A percentile compares a stretch with the other conserved stretches of the same genome.
Evolutionary conservation across 2,888 invertebrate genomes (phyloP).

Genomic region (Andrena bucephala): DNA sequence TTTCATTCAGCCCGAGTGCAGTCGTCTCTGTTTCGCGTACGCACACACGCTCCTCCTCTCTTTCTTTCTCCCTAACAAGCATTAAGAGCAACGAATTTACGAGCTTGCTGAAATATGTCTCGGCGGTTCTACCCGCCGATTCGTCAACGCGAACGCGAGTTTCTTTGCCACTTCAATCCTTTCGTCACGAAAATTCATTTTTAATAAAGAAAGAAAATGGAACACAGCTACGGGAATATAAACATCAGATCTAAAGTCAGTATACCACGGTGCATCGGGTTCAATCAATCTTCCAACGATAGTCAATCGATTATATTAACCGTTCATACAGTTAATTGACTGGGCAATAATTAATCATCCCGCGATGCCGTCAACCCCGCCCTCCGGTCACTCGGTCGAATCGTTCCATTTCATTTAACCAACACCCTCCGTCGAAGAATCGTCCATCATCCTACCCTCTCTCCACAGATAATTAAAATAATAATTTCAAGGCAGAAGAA

Average conservation of each 20-base stretch:
- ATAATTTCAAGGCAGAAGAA: neutral
- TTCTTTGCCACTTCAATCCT: neutral
- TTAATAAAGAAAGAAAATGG: neutral
- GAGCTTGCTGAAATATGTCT: constrained; percentile 26
- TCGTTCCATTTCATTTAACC: neutral
- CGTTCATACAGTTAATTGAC: neutral
- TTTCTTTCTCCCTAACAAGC: constrained; percentile 17
- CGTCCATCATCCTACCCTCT: neutral
- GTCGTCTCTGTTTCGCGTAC: neutral
- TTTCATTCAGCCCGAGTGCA: constrained; percentile 23
- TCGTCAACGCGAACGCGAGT: neutral
- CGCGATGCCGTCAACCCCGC: neutral
- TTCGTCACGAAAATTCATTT: neutral
- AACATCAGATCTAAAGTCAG: too few relatives aligned
- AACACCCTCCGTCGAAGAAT: neutral
- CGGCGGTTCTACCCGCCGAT: constrained; percentile 1
- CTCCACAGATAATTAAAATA: neutral
- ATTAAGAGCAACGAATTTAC: constrained; percentile 36
- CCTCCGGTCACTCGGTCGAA: neutral
- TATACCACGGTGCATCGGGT: neutral
- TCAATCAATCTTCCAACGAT: neutral
- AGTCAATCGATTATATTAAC: neutral
- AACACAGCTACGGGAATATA: neutral
- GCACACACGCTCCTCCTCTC: constrained; percentile 1
- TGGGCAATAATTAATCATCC: neutral